Evolutionary conservation across 2,113 vertebrate genomes (phyloP).

Genomic region (Octodon degus): DNA sequence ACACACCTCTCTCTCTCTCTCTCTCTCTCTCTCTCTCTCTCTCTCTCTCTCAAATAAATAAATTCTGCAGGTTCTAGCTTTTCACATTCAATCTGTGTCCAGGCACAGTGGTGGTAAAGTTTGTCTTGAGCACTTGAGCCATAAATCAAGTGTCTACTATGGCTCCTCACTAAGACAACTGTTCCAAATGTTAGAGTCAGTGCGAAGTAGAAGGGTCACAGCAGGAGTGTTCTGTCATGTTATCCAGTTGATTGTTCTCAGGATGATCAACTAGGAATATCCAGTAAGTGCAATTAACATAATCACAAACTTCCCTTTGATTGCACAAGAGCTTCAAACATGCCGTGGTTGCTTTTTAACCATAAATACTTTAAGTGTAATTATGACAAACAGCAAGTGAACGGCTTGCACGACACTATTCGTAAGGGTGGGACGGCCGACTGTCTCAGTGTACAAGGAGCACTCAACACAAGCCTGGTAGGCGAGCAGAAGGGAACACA

Average conservation of each 20-base stretch:
- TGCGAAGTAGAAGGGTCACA: not conserved
- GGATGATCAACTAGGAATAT: not conserved
- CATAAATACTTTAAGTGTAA: not conserved
- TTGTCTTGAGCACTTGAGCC: not conserved
- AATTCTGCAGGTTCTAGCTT: not conserved
- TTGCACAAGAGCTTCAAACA: not conserved
- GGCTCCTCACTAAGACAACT: not conserved
- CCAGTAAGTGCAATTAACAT: not conserved
- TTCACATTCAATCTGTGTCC: not conserved
- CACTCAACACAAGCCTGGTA: not conserved
- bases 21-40: too few relatives aligned
- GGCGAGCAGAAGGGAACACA: not conserved
- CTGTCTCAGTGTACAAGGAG: not conserved
- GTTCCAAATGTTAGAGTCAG: not conserved
- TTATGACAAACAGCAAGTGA: not conserved
- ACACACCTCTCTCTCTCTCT: too few relatives aligned
- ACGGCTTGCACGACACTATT: too few relatives aligned
- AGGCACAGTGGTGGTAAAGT: not conserved
- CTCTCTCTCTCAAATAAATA: too few relatives aligned
- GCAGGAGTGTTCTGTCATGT: not conserved
- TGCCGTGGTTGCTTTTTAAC: not conserved
- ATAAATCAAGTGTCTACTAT: slow-evolving; percentile 5
- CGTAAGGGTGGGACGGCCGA: not conserved
- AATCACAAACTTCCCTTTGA: not conserved
- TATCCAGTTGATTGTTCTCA: not conserved